Conservation (phyloP, 2,888 invertebrate genomes). For the Brachypalpus laphriformis region DNA sequence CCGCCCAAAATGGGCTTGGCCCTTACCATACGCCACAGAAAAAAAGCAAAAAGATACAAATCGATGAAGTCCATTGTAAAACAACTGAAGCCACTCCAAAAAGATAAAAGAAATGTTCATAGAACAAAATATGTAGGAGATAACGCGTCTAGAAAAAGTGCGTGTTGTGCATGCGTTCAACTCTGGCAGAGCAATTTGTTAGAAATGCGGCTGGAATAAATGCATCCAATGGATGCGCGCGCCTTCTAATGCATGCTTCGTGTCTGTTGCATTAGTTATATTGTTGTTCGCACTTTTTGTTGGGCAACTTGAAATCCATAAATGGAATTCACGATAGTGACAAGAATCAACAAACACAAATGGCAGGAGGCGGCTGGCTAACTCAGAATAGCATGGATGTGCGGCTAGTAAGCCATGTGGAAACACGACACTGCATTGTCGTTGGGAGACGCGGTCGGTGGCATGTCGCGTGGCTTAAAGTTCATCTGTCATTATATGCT, state of each 20-base stretch:
- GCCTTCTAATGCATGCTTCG: constrained; percentile 7
- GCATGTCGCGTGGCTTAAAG: constrained; percentile 52
- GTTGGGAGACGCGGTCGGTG: constrained; percentile 11
- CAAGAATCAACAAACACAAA: constrained; percentile 48
- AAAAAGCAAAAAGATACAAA: constrained; percentile 25
- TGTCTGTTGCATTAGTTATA: constrained; percentile 32
- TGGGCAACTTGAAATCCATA: constrained; percentile 27
- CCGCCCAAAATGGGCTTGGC: constrained; percentile 43
- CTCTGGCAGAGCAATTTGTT: constrained; percentile 44
- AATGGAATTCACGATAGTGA: constrained; percentile 41
- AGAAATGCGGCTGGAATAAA: constrained; percentile 30
- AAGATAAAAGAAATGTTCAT: not conserved
- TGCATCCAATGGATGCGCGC: constrained; percentile 26
- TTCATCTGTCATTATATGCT: constrained; percentile 66
- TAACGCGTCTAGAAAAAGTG: constrained; percentile 37
- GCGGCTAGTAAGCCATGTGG: constrained; percentile 36
- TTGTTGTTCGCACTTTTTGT: constrained; percentile 51
- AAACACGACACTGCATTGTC: constrained; percentile 16
- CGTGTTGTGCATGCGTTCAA: constrained; percentile 55
- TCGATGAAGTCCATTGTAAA: constrained; percentile 1
- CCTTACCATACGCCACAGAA: not conserved
- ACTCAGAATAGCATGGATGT: not conserved
- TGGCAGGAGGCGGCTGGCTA: constrained; percentile 5
- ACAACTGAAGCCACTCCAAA: not conserved
- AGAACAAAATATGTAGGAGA: not conserved